These are phyloP conservation scores for Toxotes jaculatrix DNA, from an alignment of 2,113 vertebrate species.

Conservation along the genomic window DNA sequence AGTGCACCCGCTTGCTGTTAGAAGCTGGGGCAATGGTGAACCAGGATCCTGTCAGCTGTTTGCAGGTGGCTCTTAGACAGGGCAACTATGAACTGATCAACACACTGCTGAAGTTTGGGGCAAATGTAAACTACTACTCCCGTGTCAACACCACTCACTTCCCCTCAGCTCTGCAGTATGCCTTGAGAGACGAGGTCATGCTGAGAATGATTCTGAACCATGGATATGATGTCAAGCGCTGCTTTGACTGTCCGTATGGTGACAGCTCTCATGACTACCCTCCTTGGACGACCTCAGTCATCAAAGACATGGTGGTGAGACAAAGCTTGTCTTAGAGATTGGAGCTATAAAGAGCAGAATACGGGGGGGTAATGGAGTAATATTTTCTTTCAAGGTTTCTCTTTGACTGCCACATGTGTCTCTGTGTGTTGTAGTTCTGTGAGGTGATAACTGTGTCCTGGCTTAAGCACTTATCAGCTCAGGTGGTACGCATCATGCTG, in stretches of 20 bases:
- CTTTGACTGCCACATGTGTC: neutral
- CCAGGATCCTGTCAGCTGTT: conserved; percentile 94
- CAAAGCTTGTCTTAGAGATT: conserved; percentile 3
- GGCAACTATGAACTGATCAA: conserved; percentile 93
- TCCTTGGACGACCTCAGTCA: conserved; percentile 92
- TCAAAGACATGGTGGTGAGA: conserved; percentile 94
- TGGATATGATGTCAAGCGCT: conserved; percentile 91
- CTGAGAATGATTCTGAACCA: conserved; percentile 93
- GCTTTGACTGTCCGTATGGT: conserved; percentile 92
- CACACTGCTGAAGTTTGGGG: conserved; percentile 90
- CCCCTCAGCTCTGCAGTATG: conserved; percentile 86
- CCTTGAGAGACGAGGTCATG: conserved; percentile 87
- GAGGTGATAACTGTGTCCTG: conserved; percentile 95
- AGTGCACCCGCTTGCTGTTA: conserved; percentile 88
- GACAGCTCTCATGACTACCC: conserved; percentile 84
- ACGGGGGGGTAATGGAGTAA: neutral
- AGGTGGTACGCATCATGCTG: conserved; percentile 93
- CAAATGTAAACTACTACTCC: conserved; percentile 96
- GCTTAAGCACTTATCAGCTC: conserved; percentile 91
- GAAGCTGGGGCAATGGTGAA: conserved; percentile 94
- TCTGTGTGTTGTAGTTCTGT: conserved; percentile 88
- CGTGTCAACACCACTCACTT: conserved; percentile 94
- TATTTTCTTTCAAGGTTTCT: neutral
- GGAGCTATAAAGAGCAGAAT: neutral
- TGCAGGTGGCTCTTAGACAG: conserved; percentile 92